Base-by-base conservation (phyloP, 1,140 invertebrate species). In the Panagrolaimus sp. region DNA sequence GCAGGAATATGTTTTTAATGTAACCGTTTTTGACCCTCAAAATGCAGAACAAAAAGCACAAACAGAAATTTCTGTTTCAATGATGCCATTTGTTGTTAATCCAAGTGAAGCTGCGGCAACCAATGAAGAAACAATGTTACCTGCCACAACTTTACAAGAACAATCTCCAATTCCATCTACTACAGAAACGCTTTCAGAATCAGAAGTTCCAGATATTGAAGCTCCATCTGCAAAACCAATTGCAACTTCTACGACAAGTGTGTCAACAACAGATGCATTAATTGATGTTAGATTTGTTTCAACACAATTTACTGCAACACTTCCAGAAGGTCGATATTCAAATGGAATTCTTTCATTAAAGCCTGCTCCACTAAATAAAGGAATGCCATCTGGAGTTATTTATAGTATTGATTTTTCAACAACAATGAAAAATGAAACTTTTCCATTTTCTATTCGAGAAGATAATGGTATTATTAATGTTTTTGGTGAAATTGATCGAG, bases 241-340 rank as follows among this genome's bases (percentile, higher is more conserved):
- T 9, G 28, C 15, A 26, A 21, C 52, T 12, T 26, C 52, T 52
- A 24, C n/a, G 17, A 28, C 21, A 10, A 58, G 52, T 4, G 15
- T 26, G 1, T 21, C 21, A 26, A 58, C 52, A 26, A 58, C 52
- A 21, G 52, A 58, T 21, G 17, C 21, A 12, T 38, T 38, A 38
- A 2, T 38, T 38, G 52, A 58, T 58, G 8, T 58, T 28, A 4
- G 52, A 58, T 58, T 58, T 28, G 24, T 21, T 38, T 55, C 69
- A 10, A 38, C 69, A 32, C 46, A 73, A 47, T 82, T 70, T n/a
- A 69, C 66, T 14, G 78, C 76, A 38, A 74, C 77, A 47, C 52
- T 83, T 0, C 72, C 76, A 8, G 79, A 81, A 71, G 80, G 79
- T 38, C 58, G 72, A 5, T 83, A 83, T 63, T 71, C 72, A 14